A percentile compares a stretch with the other conserved stretches of the same genome.
These are phyloP conservation scores for Bhutanitis thaidina DNA, from an alignment of 2,888 invertebrate genomes.

Conservation along the genomic window DNA sequence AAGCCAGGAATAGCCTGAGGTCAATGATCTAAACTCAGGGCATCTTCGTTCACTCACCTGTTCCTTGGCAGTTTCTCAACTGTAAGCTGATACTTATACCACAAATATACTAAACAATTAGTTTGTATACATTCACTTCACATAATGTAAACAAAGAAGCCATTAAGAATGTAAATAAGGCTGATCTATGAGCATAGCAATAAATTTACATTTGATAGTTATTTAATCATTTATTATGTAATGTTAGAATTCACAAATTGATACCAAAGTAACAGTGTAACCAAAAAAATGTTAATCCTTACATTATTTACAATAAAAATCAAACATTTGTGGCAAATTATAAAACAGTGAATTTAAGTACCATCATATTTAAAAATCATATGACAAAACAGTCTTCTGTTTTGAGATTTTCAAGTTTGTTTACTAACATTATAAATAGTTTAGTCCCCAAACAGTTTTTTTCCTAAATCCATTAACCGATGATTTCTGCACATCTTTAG, in stretches of 20 bases:
- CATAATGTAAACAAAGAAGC: too few relatives aligned
- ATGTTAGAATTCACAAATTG: constrained; percentile 10
- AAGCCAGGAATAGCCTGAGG: constrained; percentile 60
- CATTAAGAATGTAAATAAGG: too few relatives aligned
- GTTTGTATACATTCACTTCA: neutral
- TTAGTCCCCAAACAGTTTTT: constrained; percentile 92
- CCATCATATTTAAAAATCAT: neutral
- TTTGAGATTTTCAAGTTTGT: neutral
- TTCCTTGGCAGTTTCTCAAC: constrained; percentile 54
- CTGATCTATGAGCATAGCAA: constrained; percentile 8
- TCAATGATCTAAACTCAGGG: constrained; percentile 48
- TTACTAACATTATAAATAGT: constrained; percentile 6
- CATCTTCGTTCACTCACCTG: constrained; percentile 66
- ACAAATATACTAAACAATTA: constrained; percentile 5
- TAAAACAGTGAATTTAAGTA: constrained; percentile 9
- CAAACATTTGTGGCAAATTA: constrained; percentile 11
- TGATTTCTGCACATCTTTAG: constrained; percentile 91
- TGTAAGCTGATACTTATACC: constrained; percentile 52
- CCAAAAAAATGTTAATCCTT: constrained; percentile 17
- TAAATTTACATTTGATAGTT: constrained; percentile 14
- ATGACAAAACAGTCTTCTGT: neutral
- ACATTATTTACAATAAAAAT: constrained; percentile 18
- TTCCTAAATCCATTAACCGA: constrained; percentile 93
- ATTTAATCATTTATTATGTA: constrained; percentile 14
- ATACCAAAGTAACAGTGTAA: constrained; percentile 7